phyloP scores from a whole-genome alignment of 1,140 invertebrate species.

The Drosophila sulfurigaster region DNA sequence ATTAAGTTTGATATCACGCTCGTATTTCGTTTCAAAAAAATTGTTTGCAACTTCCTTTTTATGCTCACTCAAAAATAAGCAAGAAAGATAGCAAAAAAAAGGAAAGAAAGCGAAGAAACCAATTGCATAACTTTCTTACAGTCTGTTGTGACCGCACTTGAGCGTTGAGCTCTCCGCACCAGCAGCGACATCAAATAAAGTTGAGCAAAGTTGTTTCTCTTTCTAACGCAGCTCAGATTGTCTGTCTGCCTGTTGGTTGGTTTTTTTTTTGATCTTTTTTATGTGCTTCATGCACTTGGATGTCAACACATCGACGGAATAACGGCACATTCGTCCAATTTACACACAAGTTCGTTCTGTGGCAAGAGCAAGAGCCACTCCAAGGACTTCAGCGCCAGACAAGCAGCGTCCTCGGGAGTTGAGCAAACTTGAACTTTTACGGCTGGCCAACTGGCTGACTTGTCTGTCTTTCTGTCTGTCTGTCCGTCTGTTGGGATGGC shows the following conservation, averaged over 20 bases:
- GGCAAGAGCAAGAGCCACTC: constrained; percentile 50
- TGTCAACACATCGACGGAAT: constrained; percentile 82
- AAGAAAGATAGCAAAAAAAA: neutral
- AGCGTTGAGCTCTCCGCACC: neutral
- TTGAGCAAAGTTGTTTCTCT: constrained; percentile 21
- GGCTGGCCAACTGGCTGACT: constrained; percentile 59
- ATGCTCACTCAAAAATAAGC: constrained; percentile 1
- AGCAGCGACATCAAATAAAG: constrained; percentile 61
- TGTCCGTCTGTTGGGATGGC: constrained; percentile 9
- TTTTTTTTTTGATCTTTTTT: constrained; percentile 32
- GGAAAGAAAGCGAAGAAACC: constrained; percentile 17
- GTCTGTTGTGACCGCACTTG: constrained; percentile 53
- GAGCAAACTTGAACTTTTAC: constrained; percentile 80
- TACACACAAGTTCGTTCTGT: constrained; percentile 64
- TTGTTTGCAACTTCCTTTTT: constrained; percentile 28
- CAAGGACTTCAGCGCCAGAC: constrained; percentile 68
- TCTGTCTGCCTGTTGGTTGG: constrained; percentile 13
- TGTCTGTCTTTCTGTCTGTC: constrained; percentile 9
- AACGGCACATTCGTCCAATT: constrained; percentile 80
- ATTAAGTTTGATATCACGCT: neutral
- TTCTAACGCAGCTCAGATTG: neutral
- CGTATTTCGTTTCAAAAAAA: neutral
- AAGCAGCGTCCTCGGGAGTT: constrained; percentile 28
- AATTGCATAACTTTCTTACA: constrained; percentile 43
- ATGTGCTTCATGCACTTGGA: constrained; percentile 60